Evolutionary conservation across 1,140 invertebrate species (phyloP), one percentile per base, ranked within the genome.

Genomic region (Zaprionus capensis): DNA sequence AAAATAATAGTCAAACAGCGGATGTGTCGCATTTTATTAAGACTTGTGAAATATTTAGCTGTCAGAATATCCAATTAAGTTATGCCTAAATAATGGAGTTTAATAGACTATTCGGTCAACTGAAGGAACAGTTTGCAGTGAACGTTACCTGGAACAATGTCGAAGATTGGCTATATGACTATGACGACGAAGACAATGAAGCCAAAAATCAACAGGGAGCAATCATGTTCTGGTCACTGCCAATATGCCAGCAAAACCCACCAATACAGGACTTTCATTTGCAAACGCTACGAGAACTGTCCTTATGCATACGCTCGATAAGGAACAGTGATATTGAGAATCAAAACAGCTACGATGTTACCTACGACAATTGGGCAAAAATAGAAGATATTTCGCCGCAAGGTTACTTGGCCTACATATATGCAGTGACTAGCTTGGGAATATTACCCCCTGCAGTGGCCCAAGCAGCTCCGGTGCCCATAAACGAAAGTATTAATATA

Each of bases 291-390:
- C 63, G 81, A 1, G 91, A 92, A 24, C 57, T 92, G n/a, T 68
- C 84, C 7, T 71, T 71, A 20, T 61, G 83, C 9, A 87, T 92
- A 22, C 82, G 91, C 2, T 51, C 57, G 1, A 63, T 91, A 26
- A 58, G 91, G 6, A 56, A 56, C 4, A 63, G 5, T 7, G 72
- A 71, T 41, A 51, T 22, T n/a, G 91, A 90, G 2, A 71, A 57
- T 4, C 76, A 72, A 11, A 41, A 38, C 5, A 71, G 56, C 34
- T 92, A 82, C 58, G 81, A 81, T 41, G 81, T 85, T 22, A 80
- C 80, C 4, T 78, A 78, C 22, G 91, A 92, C 53, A 91, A 88
- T 56, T 92, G 91, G 91, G 78, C 91, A 2, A 80, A 66, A 12
- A 75, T 92, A 0, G 63, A 83, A 1, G 68, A 70, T 6, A 55